A percentile compares a stretch with the other conserved stretches of the same genome.
These are phyloP conservation scores for Escarpia spicata DNA, from an alignment of 2,888 invertebrate species.

Conservation along the genomic window DNA sequence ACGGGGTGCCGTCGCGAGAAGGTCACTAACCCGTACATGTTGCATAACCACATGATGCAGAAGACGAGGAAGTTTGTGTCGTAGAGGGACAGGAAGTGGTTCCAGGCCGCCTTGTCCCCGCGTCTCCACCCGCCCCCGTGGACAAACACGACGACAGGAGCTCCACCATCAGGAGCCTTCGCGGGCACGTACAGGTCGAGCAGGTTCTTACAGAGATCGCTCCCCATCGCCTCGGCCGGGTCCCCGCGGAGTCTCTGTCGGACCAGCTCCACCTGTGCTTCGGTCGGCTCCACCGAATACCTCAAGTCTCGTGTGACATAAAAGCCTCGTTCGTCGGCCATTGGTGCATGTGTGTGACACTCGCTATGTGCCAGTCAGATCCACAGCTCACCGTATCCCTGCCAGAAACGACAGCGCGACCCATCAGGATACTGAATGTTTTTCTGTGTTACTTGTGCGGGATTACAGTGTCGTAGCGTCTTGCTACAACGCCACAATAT, in stretches of 20 bases:
- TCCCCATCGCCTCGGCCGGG: background rate
- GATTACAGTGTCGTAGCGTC: background rate
- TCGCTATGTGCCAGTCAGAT: background rate
- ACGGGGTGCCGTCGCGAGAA: background rate
- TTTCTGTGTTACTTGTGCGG: background rate
- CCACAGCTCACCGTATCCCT: background rate
- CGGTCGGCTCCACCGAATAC: background rate
- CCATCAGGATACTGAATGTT: background rate
- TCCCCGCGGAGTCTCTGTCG: background rate
- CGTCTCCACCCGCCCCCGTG: conserved; percentile 54
- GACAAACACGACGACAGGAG: conserved; percentile 48
- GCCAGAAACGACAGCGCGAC: background rate
- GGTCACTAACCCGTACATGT: background rate
- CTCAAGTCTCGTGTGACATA: background rate
- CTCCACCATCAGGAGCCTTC: background rate
- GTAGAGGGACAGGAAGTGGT: conserved; percentile 44
- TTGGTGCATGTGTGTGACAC: background rate
- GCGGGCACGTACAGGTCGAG: background rate
- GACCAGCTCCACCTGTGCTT: background rate
- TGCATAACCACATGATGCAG: conserved; percentile 34
- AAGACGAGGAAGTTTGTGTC: conserved; percentile 49
- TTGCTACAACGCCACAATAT: background rate
- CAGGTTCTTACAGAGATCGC: background rate
- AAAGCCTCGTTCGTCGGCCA: background rate
- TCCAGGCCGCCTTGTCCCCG: conserved; percentile 47